Conservation (phyloP, 2,113 vertebrate species). For the Saguinus midas region DNA sequence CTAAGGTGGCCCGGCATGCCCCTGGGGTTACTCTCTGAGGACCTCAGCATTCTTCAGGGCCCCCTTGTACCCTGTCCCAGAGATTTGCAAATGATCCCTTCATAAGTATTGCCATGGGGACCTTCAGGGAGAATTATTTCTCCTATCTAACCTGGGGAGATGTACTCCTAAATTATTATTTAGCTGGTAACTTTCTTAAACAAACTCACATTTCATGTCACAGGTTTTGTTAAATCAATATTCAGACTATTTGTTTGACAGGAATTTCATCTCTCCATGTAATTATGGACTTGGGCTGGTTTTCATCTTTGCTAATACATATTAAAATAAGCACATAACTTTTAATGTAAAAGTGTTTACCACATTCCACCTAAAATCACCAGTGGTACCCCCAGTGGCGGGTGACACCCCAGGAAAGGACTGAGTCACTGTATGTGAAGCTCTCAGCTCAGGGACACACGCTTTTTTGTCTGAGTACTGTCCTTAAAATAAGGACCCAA, state of each 20-base stretch:
- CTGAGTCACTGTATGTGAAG: background rate
- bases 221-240: background rate
- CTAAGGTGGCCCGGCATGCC: background rate
- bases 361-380: background rate
- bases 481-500: background rate
- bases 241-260: background rate
- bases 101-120: background rate
- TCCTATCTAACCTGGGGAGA: background rate
- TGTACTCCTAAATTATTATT: background rate
- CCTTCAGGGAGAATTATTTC: background rate
- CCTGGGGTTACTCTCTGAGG: background rate
- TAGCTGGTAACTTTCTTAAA: background rate
- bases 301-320: background rate
- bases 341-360: background rate
- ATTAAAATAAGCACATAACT: background rate
- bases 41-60: accelerated
- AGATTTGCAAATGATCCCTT: background rate
- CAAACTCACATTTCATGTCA: background rate
- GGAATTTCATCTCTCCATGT: background rate
- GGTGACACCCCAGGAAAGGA: background rate
- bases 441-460: background rate
- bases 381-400: background rate
- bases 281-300: background rate
- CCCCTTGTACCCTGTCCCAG: background rate
- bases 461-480: background rate